Conservation (phyloP, 2,113 vertebrate species). For the Peromyscus maniculatus region DNA sequence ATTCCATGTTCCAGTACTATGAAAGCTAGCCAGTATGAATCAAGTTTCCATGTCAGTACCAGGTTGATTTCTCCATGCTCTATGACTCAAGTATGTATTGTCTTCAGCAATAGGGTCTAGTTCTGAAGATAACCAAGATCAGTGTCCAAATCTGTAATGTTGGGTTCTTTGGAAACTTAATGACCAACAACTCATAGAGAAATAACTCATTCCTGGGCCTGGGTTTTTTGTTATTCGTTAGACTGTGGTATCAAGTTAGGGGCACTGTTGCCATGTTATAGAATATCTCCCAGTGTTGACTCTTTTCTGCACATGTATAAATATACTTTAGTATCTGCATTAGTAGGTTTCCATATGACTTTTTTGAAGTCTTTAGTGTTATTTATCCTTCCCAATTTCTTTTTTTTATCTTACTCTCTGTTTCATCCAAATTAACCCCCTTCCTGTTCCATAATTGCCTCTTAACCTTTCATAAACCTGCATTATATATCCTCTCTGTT, state of each 20-base stretch:
- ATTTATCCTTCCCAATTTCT: not conserved
- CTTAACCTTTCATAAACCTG: not conserved
- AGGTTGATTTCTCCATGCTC: not conserved
- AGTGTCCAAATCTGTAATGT: not conserved
- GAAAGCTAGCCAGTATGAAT: too few species aligned
- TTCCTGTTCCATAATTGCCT: not conserved
- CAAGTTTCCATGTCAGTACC: not conserved
- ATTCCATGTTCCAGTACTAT: not conserved
- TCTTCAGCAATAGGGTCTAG: not conserved
- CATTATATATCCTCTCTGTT: not conserved
- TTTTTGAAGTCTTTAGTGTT: not conserved
- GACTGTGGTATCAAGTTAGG: not conserved
- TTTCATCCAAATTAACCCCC: not conserved
- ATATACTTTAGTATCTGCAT: not conserved
- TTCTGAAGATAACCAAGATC: not conserved
- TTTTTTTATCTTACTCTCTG: not conserved
- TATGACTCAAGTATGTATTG: not conserved
- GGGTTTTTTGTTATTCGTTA: not conserved
- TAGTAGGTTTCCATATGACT: not conserved
- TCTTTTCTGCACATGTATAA: not conserved
- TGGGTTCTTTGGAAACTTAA: not conserved
- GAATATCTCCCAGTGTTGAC: not conserved
- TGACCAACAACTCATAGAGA: not conserved
- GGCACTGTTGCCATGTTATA: not conserved
- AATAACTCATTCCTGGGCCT: not conserved